Percentiles rank a stretch among this genome's conserved stretches.
Conservation (phyloP, 1,140 invertebrate species). For the Chrysomallon squamiferum region DNA sequence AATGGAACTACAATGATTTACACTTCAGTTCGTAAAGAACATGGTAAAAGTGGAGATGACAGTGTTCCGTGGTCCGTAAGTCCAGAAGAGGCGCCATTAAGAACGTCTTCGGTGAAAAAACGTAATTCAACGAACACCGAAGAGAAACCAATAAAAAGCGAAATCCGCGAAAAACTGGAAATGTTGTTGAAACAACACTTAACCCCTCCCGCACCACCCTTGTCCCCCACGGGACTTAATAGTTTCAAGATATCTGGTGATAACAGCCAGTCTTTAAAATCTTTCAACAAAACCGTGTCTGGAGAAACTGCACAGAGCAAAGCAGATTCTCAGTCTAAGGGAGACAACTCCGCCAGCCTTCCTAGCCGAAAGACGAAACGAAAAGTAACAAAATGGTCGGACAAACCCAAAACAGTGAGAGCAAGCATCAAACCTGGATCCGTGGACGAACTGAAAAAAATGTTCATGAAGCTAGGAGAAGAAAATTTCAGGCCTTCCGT, state of each 20-base stretch:
- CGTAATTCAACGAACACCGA: too few species aligned
- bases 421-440: background rate
- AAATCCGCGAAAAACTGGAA: too few species aligned
- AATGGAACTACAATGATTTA: too few species aligned
- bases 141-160: too few species aligned
- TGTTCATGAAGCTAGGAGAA: background rate
- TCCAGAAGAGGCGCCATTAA: too few species aligned
- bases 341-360: background rate
- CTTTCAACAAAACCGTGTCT: conserved; percentile 1
- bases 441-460: background rate
- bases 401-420: background rate
- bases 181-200: background rate
- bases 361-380: background rate
- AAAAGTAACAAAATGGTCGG: background rate
- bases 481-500: background rate
- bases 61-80: too few species aligned
- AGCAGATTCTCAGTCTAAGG: background rate
- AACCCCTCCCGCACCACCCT: background rate
- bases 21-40: too few species aligned
- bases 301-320: background rate
- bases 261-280: background rate
- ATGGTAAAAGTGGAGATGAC: too few species aligned
- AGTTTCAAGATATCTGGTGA: background rate
- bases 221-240: background rate
- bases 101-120: too few species aligned